Evolutionary conservation across 2,888 invertebrate species (phyloP), one percentile per base, ranked within the genome.

Genomic region (Lymantria dispar): DNA sequence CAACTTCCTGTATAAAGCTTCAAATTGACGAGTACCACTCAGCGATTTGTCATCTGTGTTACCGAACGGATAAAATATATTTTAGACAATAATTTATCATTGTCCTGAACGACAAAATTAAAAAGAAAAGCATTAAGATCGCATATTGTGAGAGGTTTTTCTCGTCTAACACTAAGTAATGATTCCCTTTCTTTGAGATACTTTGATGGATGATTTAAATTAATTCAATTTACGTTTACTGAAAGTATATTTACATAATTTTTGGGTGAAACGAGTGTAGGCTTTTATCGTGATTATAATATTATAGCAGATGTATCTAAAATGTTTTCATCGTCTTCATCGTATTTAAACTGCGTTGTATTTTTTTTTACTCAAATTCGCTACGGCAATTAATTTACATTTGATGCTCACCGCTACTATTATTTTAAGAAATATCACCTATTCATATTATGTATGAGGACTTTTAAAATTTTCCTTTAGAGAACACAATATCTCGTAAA

Each of bases 161-260:
- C 52, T 60, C 52, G 65, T 69, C 72, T 56, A 72, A 68, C 70
- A 72, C 71, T 68, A 65, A 52, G 56, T 48, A 71, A 72, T 75
- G 76, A 74, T 78, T 72, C 65, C 54, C 64, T 65, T 73, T 76
- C 70, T 68, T 60, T 62, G 66, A 66, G 55, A 68, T 77, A 77
- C 76, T 78, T 79, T 85, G 85, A 85, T 85, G 83, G 83, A 85
- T 83, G 78, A 76, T 78, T 68, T 64, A 62, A 74, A 78, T 77
- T 72, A 76, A 78, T 79, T 78, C 73, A 79, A 78, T 83, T 80
- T 78, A 54, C 63, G 60, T 78, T 68, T 68, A 64, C 60, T 70
- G 60, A 50, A 60, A 48, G 56, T 53, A 62, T 64, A 66, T 68
- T 70, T 69, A 57, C 64, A 57, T 59, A 58, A 43, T 53, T 56